phyloP scores from a whole-genome alignment of 1,140 invertebrate species.

The Euura lappo region DNA sequence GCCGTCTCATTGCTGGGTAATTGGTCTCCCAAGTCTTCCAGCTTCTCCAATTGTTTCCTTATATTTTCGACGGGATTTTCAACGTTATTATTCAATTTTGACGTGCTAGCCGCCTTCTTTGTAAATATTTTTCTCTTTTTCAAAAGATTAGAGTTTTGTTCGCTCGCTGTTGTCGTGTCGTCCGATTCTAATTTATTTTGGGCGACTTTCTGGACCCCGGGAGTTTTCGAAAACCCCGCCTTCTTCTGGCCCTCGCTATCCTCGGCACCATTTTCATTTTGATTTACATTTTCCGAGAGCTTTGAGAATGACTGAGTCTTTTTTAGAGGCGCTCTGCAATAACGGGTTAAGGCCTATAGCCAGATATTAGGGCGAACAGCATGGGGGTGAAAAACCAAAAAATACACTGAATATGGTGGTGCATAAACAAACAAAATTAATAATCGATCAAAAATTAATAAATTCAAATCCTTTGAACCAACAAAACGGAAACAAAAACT shows the following conservation, averaged over 20 bases:
- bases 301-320: constrained; percentile 51
- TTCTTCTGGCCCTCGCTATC: constrained; percentile 29
- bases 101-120: constrained; percentile 67
- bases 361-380: constrained; percentile 58
- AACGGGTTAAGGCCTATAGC: constrained; percentile 62
- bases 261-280: constrained; percentile 34
- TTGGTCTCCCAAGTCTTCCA: constrained; percentile 81
- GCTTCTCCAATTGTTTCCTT: constrained; percentile 75
- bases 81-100: constrained; percentile 62
- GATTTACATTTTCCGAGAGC: constrained; percentile 32
- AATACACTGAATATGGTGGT: not conserved
- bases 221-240: constrained; percentile 31
- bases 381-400: constrained; percentile 46
- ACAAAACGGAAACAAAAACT: no score
- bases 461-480: no score
- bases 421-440: not conserved
- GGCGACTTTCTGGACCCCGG: constrained; percentile 27
- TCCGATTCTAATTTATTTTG: constrained; percentile 51
- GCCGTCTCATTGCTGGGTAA: constrained; percentile 74
- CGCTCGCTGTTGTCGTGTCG: constrained; percentile 53
- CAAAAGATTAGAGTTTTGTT: constrained; percentile 50
- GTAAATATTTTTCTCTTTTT: constrained; percentile 47
- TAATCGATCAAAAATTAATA: no score
- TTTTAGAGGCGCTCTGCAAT: constrained; percentile 55
- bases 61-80: constrained; percentile 78